Conservation (phyloP, 2,888 invertebrate genomes). For the Volucella zonaria region DNA sequence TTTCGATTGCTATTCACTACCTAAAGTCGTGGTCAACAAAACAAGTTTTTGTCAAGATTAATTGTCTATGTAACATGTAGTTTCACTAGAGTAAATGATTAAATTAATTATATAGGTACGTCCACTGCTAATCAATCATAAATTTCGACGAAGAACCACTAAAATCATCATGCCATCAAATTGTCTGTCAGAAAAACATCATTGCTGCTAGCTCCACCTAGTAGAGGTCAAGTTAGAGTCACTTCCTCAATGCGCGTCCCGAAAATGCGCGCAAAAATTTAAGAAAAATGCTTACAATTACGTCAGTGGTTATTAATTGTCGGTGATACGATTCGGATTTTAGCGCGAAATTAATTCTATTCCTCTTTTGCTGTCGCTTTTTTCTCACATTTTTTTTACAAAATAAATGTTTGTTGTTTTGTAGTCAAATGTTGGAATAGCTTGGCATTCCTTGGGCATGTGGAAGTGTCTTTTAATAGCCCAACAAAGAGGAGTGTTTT, state of each 20-base stretch:
- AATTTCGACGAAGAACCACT: background rate
- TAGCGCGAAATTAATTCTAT: background rate
- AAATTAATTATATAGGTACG: slow-evolving; percentile 6
- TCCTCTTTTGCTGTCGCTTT: slow-evolving; percentile 10
- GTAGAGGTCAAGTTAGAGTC: slow-evolving; percentile 11
- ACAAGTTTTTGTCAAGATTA: background rate
- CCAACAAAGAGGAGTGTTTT: no score
- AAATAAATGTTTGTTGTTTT: no score
- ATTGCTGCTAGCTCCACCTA: background rate
- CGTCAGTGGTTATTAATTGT: slow-evolving; percentile 62
- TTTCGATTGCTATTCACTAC: no score
- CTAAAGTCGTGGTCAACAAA: background rate
- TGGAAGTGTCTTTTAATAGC: no score
- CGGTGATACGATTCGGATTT: slow-evolving; percentile 18
- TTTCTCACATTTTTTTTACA: slow-evolving; percentile 7
- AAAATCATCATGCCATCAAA: no score
- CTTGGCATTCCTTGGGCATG: no score
- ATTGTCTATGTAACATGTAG: background rate
- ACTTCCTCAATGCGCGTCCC: background rate
- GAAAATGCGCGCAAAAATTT: no score
- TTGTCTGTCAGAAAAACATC: background rate
- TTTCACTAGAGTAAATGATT: background rate
- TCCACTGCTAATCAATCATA: slow-evolving; percentile 30
- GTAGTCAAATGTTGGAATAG: no score
- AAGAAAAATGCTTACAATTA: slow-evolving; percentile 24